These are phyloP conservation scores for Drosophila kambysellisi DNA, from an alignment of 2,888 invertebrate genomes.

Conservation along the genomic window DNA sequence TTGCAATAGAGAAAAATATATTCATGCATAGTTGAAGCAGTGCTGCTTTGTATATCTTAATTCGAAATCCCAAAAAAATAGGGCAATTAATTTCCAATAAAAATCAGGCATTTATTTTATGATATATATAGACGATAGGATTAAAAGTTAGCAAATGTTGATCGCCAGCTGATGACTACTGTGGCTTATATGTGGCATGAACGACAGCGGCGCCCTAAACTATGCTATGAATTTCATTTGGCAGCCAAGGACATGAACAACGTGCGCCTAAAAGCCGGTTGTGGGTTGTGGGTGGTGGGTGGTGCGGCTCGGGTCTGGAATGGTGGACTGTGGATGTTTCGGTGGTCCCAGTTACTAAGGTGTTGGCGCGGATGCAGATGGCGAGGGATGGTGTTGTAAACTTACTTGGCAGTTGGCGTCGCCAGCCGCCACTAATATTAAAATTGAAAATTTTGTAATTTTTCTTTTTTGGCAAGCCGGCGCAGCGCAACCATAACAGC, in stretches of 20 bases:
- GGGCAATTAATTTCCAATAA: not conserved
- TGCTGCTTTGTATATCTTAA: not conserved
- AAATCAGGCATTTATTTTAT: not conserved
- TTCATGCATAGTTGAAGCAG: not conserved
- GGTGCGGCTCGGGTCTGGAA: not conserved
- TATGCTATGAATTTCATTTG: constrained; percentile 80
- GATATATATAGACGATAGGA: not conserved
- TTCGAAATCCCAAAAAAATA: not conserved
- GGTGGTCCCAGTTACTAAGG: constrained; percentile 26
- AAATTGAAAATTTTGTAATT: constrained; percentile 81
- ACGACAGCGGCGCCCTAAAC: constrained; percentile 61
- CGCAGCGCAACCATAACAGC: constrained; percentile 78
- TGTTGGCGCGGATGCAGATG: constrained; percentile 22
- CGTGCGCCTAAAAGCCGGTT: constrained; percentile 72
- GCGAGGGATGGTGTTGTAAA: not conserved
- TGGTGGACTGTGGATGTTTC: not conserved
- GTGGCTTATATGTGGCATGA: constrained; percentile 49
- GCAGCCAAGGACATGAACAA: constrained; percentile 79
- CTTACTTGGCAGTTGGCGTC: constrained; percentile 70
- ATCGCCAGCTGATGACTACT: constrained; percentile 42
- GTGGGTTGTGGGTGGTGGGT: constrained; percentile 2
- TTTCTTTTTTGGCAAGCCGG: constrained; percentile 74
- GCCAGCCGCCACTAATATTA: constrained; percentile 78
- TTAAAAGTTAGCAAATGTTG: constrained; percentile 5
- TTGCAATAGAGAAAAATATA: not conserved